Evolutionary conservation across 2,113 vertebrate genomes (phyloP), one percentile per base, ranked within the genome.

Genomic region (Rutilus rutilus): DNA sequence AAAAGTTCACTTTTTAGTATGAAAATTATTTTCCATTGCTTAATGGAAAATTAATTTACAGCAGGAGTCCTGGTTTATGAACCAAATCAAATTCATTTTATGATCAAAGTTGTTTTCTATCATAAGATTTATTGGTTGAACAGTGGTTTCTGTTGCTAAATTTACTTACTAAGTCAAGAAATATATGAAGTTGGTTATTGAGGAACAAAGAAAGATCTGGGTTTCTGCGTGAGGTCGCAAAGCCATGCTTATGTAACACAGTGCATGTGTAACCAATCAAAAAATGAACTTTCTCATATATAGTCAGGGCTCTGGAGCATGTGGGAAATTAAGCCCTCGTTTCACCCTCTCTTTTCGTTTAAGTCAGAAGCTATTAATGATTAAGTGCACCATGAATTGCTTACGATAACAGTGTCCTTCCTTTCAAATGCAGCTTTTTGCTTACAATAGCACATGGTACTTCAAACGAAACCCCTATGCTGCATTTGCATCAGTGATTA

Each of bases 221-320:
- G 67, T 27, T 69, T 17, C 36, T 60, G 42, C 25, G 59, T 74
- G 60, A 74, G 69, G 64, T 50, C 21, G 27, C 27, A 77, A 27
- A 60, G 36, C 33, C 52, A 42, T 57, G 73, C 80, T 77, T 77
- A 67, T 67, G 86, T 67, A 76, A 76, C 42, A n/a, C 14, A 39
- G 39, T 65, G 80, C 86, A 86, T 86, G 86, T 86, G 86, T n/a
- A 69, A 69, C 79, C 71, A 77, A 86, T 86, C 67, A 77, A 86
- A 86, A 77, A 65, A 86, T 83, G 33, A 67, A 71, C 30, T 64
- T 86, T 23, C 33, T 75, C 12, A 45, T 30, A 82, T 75, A 60
- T 52, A 54, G 27, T 76, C 9, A 78, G 14, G 64, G 30, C 47
- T 27, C 30, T 79, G 62, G 62, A 57, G 36, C 47, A 73, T 86